phyloP scores from a whole-genome alignment of 2,797 vertebrate genomes.

The Microcaecilia unicolor region DNA sequence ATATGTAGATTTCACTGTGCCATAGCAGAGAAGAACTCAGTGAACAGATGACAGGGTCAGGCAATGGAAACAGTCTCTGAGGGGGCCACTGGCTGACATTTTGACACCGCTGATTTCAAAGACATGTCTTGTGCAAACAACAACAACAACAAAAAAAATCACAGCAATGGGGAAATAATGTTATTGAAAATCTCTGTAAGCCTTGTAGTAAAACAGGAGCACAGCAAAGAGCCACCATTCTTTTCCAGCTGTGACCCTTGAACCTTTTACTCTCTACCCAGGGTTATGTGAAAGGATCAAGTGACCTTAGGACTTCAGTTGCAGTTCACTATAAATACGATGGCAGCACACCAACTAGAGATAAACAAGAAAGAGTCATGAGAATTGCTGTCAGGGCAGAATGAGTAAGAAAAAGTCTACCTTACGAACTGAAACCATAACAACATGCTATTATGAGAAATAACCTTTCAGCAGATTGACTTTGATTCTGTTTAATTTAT shows the following conservation, averaged over 20 bases:
- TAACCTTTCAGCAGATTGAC: constrained; percentile 2
- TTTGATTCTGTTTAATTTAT: constrained; percentile 13
- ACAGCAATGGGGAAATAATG: neutral
- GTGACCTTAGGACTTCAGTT: neutral
- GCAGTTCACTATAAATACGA: no score
- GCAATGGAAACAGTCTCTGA: constrained; percentile 26
- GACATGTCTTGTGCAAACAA: neutral
- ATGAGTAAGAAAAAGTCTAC: neutral
- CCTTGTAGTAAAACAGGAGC: no score
- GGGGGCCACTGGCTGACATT: constrained; percentile 32
- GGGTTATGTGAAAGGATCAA: constrained; percentile 1
- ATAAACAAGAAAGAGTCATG: neutral
- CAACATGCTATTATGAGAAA: neutral
- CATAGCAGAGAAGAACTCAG: constrained; percentile 22
- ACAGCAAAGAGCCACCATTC: neutral
- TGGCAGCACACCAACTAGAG: neutral
- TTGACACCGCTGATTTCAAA: constrained; percentile 27
- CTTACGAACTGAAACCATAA: neutral
- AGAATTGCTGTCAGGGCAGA: neutral
- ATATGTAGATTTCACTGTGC: constrained; percentile 22
- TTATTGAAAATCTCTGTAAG: neutral
- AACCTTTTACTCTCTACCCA: neutral
- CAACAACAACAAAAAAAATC: neutral
- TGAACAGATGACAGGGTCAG: constrained; percentile 17
- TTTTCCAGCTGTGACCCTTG: neutral